Evolutionary conservation across 1,140 invertebrate species (phyloP), one percentile per base, ranked within the genome.

Genomic region (Eciton burchellii): DNA sequence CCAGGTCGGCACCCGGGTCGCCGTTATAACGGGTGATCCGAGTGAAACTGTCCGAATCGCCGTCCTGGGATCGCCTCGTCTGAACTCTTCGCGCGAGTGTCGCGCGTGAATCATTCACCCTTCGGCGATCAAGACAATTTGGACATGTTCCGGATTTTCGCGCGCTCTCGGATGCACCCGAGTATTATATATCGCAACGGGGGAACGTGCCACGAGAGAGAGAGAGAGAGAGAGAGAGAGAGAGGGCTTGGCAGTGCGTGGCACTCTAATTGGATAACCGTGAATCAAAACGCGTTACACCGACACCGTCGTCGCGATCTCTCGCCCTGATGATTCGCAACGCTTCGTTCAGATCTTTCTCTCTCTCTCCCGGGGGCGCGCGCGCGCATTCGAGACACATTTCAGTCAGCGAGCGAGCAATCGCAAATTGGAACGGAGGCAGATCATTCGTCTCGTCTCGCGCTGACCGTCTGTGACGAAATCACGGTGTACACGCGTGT

Each of bases 21-120:
- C 29, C 35, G 49, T 52, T 83, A 54, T 88, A 88, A 76, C 74
- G 86, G 86, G 87, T 83, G 83, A 85, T 68, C 83, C 26, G 60
- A 73, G 72, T 68, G 79, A 83, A 84, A 79, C 60, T 59, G 56
- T 63, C 45, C 59, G 54, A 49, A 59, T 21, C 19, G 19, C 29
- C 29, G 35, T 9, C 57, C 26, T 24, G 59, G 24, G 35, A 9
- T 19, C 12, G 59, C 24, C 24, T 62, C 9, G 6, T 14, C 54
- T 72, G 8, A 56, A 63, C 57, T n/a, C 62, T 54, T n/a, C 24
- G 66, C 29, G 16, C 11, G 35, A 19, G 60, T 52, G 8, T 21
- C 16, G 11, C 12, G 47, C 16, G 14, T 57, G 35, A 82, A 12
- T 65, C 19, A 82, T 49, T 12, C 6, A 29, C 45, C 1, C 45